A percentile compares a stretch with the other conserved stretches of the same genome.
phyloP scores from a whole-genome alignment of 2,113 vertebrate species.

The Budorcas taxicolor region DNA sequence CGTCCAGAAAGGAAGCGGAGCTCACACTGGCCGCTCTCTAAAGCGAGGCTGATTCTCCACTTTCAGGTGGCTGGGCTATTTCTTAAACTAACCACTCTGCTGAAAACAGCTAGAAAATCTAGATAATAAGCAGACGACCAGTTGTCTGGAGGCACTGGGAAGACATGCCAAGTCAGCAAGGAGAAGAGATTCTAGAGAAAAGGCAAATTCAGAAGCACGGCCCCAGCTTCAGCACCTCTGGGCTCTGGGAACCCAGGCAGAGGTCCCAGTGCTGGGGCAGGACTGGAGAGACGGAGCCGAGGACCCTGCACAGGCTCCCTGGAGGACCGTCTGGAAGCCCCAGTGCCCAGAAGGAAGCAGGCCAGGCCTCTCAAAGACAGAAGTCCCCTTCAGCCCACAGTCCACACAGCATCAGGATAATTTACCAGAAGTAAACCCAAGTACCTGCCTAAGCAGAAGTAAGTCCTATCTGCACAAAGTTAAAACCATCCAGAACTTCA shows the following conservation, averaged over 20 bases:
- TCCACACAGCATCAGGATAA: fast-evolving
- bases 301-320: not conserved
- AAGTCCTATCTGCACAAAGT: not conserved
- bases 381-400: not conserved
- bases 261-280: not conserved
- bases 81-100: not conserved
- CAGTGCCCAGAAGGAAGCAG: fast-evolving
- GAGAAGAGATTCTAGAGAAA: no score
- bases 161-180: not conserved
- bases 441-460: not conserved
- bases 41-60: not conserved
- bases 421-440: not conserved
- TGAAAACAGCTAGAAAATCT: not conserved
- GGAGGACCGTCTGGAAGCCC: fast-evolving
- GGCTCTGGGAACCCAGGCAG: not conserved
- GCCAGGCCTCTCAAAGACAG: not conserved
- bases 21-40: fast-evolving
- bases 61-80: not conserved
- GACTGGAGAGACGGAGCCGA: no score
- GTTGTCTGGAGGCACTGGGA: not conserved
- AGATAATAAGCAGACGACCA: not conserved
- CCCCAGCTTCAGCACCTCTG: no score
- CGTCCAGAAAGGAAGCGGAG: fast-evolving
- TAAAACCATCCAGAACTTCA: not conserved
- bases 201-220: not conserved